Base-by-base conservation (phyloP, 2,888 invertebrate species). In the Cynaeus angustus region DNA sequence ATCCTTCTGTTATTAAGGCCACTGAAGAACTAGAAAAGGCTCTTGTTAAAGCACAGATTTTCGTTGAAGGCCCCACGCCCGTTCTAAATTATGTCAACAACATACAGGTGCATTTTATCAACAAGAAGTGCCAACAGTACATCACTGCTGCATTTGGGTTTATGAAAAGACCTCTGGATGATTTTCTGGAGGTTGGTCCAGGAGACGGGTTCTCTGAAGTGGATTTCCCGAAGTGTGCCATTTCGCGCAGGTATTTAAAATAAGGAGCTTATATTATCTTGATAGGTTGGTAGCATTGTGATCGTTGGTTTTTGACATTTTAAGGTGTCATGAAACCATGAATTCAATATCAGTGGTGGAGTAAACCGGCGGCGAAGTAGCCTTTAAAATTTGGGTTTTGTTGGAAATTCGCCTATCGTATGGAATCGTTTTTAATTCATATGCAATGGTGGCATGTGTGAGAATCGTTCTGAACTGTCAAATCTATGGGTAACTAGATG, bases 151-250 rank as follows among this genome's bases (percentile, higher is more conserved):
- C 95, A 0, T 87, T 91, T 37, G 86, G 84, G 69, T 90, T 96
- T 50, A 94, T 96, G 90, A 88, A 90, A 59, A 92, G 92, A 79
- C 94, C 96, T 83, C 87, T 96, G 58, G 94, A 95, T 82, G 89
- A 91, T 73, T 91, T 92, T 76, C 88, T 90, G 9, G 83, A 89
- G 79, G 84, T 85, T 45, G 88, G 88, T 66, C 85, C 84, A 14
- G 86, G 53, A 84, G 84, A 56, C 85, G 86, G 3, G 83, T 87
- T 43, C 84, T 84, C 62, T 3, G 21, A 21, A 79, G 86, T 86
- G 77, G 86, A 86, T 65, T 89, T 89, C 75, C 87, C 88, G 1
- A 84, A 87, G 59, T 90, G 89, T 80, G 87, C 87, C 82, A 86
- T 90, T 76, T 92, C 91, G 0, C 89, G 88, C 1, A 21, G 21